Conservation (phyloP, 2,797 vertebrate species). For the Limosa lapponica region DNA sequence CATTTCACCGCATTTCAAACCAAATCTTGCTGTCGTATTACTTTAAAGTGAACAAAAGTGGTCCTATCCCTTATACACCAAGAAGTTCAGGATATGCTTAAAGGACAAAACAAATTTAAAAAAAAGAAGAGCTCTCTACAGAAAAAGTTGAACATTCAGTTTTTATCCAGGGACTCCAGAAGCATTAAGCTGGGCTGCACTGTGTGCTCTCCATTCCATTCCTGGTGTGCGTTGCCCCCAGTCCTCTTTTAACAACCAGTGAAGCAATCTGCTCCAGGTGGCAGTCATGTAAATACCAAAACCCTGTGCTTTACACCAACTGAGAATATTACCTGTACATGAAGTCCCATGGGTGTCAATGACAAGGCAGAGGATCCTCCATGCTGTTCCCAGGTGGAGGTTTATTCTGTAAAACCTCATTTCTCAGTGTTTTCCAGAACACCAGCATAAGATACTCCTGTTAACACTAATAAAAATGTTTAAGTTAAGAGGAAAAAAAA, state of each 20-base stretch:
- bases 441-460: neutral
- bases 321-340: neutral
- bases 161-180: neutral
- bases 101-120: neutral
- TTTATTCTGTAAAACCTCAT: neutral
- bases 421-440: neutral
- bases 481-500: neutral
- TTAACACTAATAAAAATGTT: neutral
- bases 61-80: neutral
- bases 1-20: neutral
- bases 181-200: neutral
- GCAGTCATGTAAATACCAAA: neutral
- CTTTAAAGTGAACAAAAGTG: neutral
- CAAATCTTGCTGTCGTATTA: neutral
- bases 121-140: rapidly evolving
- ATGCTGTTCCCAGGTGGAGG: neutral
- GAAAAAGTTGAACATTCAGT: neutral
- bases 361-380: neutral
- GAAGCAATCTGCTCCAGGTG: neutral
- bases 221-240: neutral
- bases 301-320: neutral
- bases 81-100: neutral
- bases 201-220: neutral
- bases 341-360: neutral
- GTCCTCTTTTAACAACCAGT: neutral